Base-by-base conservation (phyloP, 1,140 invertebrate species). In the Cecropterus lyciades region DNA sequence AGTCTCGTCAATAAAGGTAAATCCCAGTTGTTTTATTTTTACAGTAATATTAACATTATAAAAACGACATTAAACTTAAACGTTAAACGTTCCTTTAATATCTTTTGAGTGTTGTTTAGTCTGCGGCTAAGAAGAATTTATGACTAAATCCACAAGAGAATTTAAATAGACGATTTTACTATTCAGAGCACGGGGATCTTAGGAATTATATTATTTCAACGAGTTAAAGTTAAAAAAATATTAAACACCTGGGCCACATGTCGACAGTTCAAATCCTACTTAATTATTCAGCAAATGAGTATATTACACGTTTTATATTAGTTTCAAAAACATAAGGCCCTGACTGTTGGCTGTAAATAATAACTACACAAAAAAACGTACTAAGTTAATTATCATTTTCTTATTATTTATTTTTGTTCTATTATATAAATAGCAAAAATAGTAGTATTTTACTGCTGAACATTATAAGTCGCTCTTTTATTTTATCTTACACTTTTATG, bases 1-100 rank as follows among this genome's bases (percentile, higher is more conserved):
- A 57, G 80, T 81, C n/a, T 80, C 84, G 59, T 77, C 80, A 67
- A 74, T 89, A 60, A 89, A 89, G 82, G 86, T 83, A 80, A 81
- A 68, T 78, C 51, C 76, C 72, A 78, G 45, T 1, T 14, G 52
- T 24, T 67, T 51, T 13, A 60, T 43, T 59, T 8, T 20, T 40
- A 27, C 20, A 42, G 43, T 48, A n/a, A 13, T 59, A 17, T 60
- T 48, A 52, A 55, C 52, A 55, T 42, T 42, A 55, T 55, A 42
- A 42, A 42, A 55, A 42, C 11, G 43, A 46, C 24, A 59, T 60
- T 17, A 49, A 51, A 51, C n/a, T 62, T 30, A 51, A 14, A 42
- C 46, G 37, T 51, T 20, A 51, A 62, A 51, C n/a, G 14, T 10
- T 62, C 27, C 16, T 51, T 27, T 51, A 51, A 49, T 49, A 62